phyloP scores from a whole-genome alignment of 2,113 vertebrate genomes.

The Hippocampus abdominalis region DNA sequence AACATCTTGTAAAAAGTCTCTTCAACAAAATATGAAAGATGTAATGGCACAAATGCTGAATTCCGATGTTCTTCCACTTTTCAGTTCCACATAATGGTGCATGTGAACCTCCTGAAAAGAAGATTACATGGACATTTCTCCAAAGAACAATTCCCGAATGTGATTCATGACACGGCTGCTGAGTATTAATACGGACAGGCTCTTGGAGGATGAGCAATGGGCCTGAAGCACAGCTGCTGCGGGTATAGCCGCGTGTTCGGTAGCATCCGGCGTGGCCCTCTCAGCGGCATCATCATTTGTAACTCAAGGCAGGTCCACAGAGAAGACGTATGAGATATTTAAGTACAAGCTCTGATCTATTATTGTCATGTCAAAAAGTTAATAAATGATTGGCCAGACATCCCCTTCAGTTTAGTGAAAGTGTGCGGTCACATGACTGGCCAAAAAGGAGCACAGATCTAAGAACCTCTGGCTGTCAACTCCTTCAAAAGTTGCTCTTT shows the following conservation, averaged over 20 bases:
- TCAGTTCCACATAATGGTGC: not conserved
- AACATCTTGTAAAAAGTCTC: not conserved
- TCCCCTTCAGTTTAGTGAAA: not conserved
- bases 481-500: conserved; percentile 48
- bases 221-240: conserved; percentile 35
- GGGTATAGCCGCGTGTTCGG: conserved; percentile 22
- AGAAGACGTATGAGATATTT: conserved; percentile 31
- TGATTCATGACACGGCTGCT: conserved; percentile 39
- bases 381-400: not conserved
- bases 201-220: conserved; percentile 29
- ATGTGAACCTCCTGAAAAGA: conserved; percentile 20
- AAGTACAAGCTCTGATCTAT: conserved; percentile 3
- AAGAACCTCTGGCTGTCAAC: not conserved
- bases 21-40: not conserved
- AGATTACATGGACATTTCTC: conserved; percentile 5
- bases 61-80: not conserved
- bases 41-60: not conserved
- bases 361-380: not conserved
- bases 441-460: not conserved
- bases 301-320: conserved; percentile 35
- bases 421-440: not conserved
- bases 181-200: conserved; percentile 6
- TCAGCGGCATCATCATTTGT: conserved; percentile 49
- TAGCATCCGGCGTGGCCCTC: conserved; percentile 37
- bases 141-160: conserved; percentile 18